phyloP scores from a whole-genome alignment of 2,888 invertebrate species.

The Andrena minutula region DNA sequence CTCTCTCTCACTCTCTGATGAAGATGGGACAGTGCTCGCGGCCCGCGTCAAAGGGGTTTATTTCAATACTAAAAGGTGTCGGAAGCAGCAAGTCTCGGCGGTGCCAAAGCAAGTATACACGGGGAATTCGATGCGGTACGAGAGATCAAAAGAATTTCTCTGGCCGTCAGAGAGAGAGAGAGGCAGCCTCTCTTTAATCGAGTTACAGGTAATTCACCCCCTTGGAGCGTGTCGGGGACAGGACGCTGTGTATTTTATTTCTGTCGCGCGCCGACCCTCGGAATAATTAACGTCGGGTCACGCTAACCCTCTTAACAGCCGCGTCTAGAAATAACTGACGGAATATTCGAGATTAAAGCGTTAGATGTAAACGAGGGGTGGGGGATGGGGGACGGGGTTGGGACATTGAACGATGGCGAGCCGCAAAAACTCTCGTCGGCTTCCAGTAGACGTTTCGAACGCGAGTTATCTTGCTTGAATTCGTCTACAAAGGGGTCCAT shows the following conservation, averaged over 20 bases:
- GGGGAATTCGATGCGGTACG: neutral
- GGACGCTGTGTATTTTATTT: slow-evolving; percentile 54
- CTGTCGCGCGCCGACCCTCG: slow-evolving; percentile 46
- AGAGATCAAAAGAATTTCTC: slow-evolving; percentile 43
- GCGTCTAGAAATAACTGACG: slow-evolving; percentile 62
- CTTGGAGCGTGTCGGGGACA: slow-evolving; percentile 36
- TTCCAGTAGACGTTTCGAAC: slow-evolving; percentile 26
- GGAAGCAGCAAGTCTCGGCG: neutral
- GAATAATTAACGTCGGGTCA: slow-evolving; percentile 66
- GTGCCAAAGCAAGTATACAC: neutral
- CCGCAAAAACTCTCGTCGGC: slow-evolving; percentile 37
- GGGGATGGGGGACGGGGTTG: slow-evolving; percentile 1
- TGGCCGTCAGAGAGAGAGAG: neutral
- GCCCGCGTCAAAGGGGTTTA: slow-evolving; percentile 5
- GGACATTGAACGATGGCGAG: neutral
- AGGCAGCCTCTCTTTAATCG: slow-evolving; percentile 54
- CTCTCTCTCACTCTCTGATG: neutral
- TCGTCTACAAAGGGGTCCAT: slow-evolving; percentile 25
- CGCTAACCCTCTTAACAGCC: slow-evolving; percentile 64
- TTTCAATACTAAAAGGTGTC: slow-evolving; percentile 8
- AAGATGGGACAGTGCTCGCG: neutral
- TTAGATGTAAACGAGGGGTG: slow-evolving; percentile 52
- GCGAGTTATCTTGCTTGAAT: slow-evolving; percentile 21
- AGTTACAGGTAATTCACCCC: slow-evolving; percentile 59
- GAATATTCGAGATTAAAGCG: slow-evolving; percentile 65